These are phyloP conservation scores for Poeciliopsis turrubarensis DNA, from an alignment of 2,113 vertebrate species.

Conservation along the genomic window DNA sequence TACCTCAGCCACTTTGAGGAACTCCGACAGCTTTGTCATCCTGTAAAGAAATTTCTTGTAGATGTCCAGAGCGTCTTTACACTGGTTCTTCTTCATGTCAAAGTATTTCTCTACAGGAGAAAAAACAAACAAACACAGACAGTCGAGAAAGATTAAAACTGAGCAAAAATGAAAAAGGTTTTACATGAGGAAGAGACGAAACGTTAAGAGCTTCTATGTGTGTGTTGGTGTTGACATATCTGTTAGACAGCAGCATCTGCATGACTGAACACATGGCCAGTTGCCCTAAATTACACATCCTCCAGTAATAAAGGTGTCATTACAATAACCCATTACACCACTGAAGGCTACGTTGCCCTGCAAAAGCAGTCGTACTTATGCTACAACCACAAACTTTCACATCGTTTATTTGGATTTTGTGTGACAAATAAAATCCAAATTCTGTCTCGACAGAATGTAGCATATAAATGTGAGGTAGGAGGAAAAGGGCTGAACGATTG, in stretches of 20 bases:
- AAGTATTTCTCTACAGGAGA: constrained; percentile 79
- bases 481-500: no score
- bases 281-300: background rate
- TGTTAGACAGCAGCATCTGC: background rate
- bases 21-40: constrained; percentile 83
- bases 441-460: no score
- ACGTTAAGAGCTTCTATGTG: no score
- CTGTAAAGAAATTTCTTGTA: constrained; percentile 83
- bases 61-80: constrained; percentile 83
- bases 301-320: background rate
- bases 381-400: no score
- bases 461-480: no score
- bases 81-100: constrained; percentile 84
- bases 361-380: background rate
- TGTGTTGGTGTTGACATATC: background rate
- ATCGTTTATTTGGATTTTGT: no score
- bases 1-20: constrained; percentile 84
- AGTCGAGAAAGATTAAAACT: background rate
- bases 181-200: background rate
- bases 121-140: background rate
- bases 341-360: background rate
- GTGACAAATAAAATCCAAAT: no score
- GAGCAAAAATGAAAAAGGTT: background rate
- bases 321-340: background rate
- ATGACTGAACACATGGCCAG: background rate